These are phyloP conservation scores for Galemys pyrenaicus DNA, from an alignment of 2,113 vertebrate genomes.

Conservation along the genomic window DNA sequence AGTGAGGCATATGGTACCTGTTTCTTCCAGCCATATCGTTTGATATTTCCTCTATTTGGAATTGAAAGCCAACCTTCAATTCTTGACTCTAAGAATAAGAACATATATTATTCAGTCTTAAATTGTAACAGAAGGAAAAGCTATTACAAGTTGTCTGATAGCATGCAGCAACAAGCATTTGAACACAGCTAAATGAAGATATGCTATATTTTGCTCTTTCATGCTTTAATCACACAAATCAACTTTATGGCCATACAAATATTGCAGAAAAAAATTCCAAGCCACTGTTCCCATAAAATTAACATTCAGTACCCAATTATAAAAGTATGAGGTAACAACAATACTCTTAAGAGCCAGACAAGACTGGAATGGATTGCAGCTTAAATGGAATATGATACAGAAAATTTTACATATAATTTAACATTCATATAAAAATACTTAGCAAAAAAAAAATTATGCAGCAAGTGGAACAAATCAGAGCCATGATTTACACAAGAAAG, in stretches of 20 bases:
- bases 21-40: conserved; percentile 98
- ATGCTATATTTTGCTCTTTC: conserved; percentile 80
- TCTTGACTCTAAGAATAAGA: conserved; percentile 91
- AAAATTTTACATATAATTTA: conserved; percentile 77
- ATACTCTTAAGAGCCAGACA: conserved; percentile 80
- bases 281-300: conserved; percentile 77
- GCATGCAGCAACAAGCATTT: conserved; percentile 85
- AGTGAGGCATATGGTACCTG: conserved; percentile 87
- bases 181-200: conserved; percentile 80
- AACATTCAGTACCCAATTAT: conserved; percentile 75
- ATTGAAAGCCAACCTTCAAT: conserved; percentile 99
- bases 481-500: conserved; percentile 82
- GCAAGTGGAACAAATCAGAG: conserved; percentile 84
- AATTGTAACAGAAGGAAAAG: conserved; percentile 56
- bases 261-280: conserved; percentile 80
- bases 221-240: conserved; percentile 86
- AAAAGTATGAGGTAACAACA: conserved; percentile 75
- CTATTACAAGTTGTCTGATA: conserved; percentile 56
- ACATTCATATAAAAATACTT: conserved; percentile 81
- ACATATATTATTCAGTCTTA: conserved; percentile 52
- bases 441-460: conserved; percentile 81
- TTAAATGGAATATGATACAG: conserved; percentile 75
- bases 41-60: conserved; percentile 98
- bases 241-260: conserved; percentile 80
- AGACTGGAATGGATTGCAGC: conserved; percentile 77